Conservation (phyloP, 1,140 invertebrate genomes). For the Sarcophaga bullata region DNA sequence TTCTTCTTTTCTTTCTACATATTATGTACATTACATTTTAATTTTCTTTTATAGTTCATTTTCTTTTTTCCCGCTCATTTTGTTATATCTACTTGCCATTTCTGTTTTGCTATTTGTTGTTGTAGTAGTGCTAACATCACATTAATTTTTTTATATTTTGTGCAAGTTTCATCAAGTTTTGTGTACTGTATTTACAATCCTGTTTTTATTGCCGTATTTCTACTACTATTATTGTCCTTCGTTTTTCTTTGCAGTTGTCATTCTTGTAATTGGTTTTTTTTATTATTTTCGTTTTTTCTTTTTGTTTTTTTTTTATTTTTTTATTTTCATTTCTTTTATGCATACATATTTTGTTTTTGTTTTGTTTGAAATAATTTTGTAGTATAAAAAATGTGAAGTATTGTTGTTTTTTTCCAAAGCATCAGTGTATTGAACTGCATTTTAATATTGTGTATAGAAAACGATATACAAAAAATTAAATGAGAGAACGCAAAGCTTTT, state of each 20-base stretch:
- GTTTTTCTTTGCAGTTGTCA: not conserved
- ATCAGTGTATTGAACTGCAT: conserved; percentile 24
- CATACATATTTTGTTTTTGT: not conserved
- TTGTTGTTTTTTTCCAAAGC: not conserved
- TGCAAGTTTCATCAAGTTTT: not conserved
- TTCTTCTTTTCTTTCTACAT: not conserved
- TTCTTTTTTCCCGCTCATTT: not conserved
- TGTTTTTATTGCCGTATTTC: not conserved
- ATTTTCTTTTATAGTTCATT: not conserved
- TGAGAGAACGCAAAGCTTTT: not conserved
- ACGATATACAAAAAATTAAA: not conserved
- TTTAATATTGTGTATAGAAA: not conserved
- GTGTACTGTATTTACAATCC: conserved; percentile 1
- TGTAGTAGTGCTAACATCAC: not conserved
- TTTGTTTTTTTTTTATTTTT: not conserved
- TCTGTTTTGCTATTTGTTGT: not conserved
- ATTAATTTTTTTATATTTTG: not conserved
- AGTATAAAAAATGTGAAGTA: not conserved
- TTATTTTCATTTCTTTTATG: not conserved
- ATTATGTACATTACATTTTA: not conserved
- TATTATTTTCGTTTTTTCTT: not conserved
- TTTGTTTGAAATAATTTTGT: not conserved
- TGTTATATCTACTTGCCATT: not conserved
- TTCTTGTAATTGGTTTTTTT: not conserved
- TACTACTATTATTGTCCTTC: not conserved